These are phyloP conservation scores for Gymnorhina tibicen DNA, from an alignment of 2,113 vertebrate genomes.

Conservation along the genomic window DNA sequence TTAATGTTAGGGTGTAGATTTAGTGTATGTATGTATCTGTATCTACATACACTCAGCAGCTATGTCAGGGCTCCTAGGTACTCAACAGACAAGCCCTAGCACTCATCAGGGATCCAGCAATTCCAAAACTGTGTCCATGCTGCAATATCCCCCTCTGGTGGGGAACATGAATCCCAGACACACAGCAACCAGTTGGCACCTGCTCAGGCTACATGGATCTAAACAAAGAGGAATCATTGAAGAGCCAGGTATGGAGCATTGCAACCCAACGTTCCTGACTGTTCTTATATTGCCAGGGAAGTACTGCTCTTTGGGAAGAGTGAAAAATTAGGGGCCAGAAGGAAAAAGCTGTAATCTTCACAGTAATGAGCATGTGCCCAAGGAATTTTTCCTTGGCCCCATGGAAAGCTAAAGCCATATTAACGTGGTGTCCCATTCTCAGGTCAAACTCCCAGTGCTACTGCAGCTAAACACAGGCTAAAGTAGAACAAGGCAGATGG, in stretches of 20 bases:
- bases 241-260: neutral
- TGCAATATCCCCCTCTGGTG: neutral
- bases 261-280: neutral
- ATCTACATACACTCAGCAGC: neutral
- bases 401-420: neutral
- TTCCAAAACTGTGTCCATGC: neutral
- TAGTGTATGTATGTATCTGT: neutral
- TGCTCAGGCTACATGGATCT: neutral
- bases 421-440: rapidly evolving
- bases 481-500: neutral
- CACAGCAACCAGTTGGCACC: neutral
- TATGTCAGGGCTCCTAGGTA: neutral
- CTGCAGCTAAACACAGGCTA: neutral
- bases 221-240: neutral
- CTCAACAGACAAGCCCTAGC: neutral
- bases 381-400: neutral
- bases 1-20: too few species aligned
- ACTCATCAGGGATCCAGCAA: neutral
- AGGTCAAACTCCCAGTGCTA: neutral
- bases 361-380: neutral
- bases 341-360: neutral
- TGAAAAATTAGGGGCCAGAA: neutral
- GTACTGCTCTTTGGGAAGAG: neutral
- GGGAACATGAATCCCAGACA: neutral
- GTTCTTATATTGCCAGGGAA: neutral